Evolutionary conservation across 2,888 invertebrate genomes (phyloP).

Genomic region (Parascotia fuliginaria): DNA sequence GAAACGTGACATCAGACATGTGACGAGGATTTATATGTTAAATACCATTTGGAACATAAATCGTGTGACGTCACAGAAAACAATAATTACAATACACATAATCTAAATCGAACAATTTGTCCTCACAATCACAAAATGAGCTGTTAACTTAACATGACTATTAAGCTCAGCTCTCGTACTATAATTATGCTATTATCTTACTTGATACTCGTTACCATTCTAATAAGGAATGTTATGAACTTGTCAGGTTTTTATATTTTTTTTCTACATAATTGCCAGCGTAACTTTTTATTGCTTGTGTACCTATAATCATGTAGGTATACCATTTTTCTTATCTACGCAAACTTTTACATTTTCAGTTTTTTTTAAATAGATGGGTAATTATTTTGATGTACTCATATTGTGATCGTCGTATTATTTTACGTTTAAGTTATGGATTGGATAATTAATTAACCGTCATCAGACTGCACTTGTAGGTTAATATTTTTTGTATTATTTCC

Average conservation of each 20-base stretch:
- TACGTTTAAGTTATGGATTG: no score
- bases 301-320: conserved; percentile 22
- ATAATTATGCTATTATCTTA: conserved; percentile 67
- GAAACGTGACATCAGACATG: conserved; percentile 38
- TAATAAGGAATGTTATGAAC: conserved; percentile 54
- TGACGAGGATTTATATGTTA: conserved; percentile 33
- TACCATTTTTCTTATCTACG: conserved; percentile 36
- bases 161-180: conserved; percentile 49
- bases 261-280: conserved; percentile 30
- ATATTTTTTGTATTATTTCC: no score
- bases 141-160: conserved; percentile 39
- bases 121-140: conserved; percentile 37
- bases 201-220: conserved; percentile 55
- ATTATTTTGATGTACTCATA: background rate
- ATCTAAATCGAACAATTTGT: conserved; percentile 41
- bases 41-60: conserved; percentile 35
- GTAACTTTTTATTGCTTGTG: conserved; percentile 31
- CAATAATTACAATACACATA: conserved; percentile 42
- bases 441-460: no score
- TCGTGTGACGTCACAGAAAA: conserved; percentile 31
- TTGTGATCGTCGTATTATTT: no score
- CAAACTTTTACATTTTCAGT: conserved; percentile 14
- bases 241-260: conserved; percentile 30
- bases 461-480: no score
- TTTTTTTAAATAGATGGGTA: conserved; percentile 1